Conservation (phyloP, 2,797 vertebrate genomes). For the Molothrus ater region DNA sequence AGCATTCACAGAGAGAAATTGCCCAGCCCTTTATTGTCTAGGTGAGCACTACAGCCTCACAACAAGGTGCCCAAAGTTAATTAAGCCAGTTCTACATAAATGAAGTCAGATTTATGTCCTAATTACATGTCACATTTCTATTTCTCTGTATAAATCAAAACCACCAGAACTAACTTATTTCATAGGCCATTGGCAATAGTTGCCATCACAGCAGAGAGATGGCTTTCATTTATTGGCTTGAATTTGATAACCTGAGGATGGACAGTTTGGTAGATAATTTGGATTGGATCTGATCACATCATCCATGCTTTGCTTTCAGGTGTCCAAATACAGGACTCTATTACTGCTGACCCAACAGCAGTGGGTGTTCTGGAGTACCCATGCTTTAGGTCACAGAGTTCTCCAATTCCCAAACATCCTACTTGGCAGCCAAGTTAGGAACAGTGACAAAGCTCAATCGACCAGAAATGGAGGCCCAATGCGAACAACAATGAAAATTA, state of each 20-base stretch:
- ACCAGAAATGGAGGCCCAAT: neutral
- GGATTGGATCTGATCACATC: constrained; percentile 1
- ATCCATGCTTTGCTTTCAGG: constrained; percentile 3
- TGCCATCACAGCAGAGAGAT: neutral
- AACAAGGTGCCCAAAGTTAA: constrained; percentile 26
- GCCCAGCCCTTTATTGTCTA: constrained; percentile 20
- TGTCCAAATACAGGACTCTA: neutral
- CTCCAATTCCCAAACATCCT: neutral
- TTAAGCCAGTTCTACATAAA: constrained; percentile 42
- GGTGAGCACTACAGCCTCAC: neutral
- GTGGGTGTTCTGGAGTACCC: neutral
- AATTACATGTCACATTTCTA: constrained; percentile 19
- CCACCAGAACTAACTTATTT: constrained; percentile 55
- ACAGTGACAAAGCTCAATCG: neutral
- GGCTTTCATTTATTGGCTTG: constrained; percentile 19
- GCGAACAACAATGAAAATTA: neutral
- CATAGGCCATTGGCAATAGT: constrained; percentile 7
- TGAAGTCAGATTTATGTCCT: constrained; percentile 35
- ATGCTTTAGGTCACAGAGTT: neutral
- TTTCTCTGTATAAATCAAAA: constrained; percentile 54
- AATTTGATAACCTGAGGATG: constrained; percentile 16
- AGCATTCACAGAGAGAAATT: neutral
- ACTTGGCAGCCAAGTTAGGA: neutral
- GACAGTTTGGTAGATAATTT: neutral
- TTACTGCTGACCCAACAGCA: neutral